Conservation (phyloP, 2,888 invertebrate species). For the Sepioteuthis lessoniana region DNA sequence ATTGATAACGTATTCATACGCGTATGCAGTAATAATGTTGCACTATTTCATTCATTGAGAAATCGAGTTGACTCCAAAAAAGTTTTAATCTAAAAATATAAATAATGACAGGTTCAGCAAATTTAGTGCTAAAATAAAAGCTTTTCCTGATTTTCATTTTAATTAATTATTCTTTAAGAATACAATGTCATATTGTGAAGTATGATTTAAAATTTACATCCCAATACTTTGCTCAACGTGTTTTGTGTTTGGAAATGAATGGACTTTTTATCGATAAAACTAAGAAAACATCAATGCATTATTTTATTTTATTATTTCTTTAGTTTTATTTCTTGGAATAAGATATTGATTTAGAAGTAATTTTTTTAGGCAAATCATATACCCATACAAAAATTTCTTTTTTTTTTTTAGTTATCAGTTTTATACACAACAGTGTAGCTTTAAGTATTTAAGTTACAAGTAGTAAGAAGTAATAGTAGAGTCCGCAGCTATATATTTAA, state of each 20-base stretch:
- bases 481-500: too few species aligned
- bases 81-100: not conserved
- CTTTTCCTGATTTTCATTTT: not conserved
- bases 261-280: not conserved
- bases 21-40: not conserved
- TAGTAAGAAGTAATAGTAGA: too few species aligned
- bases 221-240: not conserved
- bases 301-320: too few species aligned
- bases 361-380: too few species aligned
- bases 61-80: not conserved
- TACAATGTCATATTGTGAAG: not conserved
- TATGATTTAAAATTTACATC: not conserved
- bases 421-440: too few species aligned
- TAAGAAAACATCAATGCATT: not conserved
- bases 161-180: not conserved
- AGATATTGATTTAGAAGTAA: too few species aligned
- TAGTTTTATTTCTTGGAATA: too few species aligned
- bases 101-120: not conserved
- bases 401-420: too few species aligned
- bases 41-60: not conserved
- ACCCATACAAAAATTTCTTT: too few species aligned
- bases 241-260: not conserved
- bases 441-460: too few species aligned
- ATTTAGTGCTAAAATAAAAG: not conserved
- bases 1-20: not conserved